Conservation (phyloP, 2,113 vertebrate genomes). For the Deroptyus accipitrinus region DNA sequence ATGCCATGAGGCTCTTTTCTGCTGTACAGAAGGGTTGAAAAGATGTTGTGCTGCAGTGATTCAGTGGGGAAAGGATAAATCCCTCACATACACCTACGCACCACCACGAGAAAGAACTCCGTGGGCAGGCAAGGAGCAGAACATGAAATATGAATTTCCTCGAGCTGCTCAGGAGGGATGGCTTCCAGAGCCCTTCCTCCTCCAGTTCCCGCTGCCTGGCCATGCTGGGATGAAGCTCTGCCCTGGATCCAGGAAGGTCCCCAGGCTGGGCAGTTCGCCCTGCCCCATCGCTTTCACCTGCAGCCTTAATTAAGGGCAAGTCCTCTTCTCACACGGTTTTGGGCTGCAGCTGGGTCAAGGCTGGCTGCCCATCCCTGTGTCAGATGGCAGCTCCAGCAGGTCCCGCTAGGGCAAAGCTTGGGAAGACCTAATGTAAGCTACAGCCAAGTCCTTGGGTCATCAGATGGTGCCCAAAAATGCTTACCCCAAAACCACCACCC, state of each 20-base stretch:
- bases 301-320: rapidly evolving
- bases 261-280: neutral
- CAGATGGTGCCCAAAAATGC: neutral
- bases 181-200: neutral
- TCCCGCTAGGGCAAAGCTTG: neutral
- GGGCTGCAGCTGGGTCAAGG: neutral
- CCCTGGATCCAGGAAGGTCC: rapidly evolving
- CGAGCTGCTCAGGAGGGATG: slow-evolving; percentile 4
- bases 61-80: slow-evolving; percentile 71
- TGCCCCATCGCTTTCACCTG: neutral
- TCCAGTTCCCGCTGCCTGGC: neutral
- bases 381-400: neutral
- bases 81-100: slow-evolving; percentile 65
- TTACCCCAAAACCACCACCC: neutral
- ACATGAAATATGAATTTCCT: slow-evolving; percentile 59
- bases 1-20: slow-evolving; percentile 16
- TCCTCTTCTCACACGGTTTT: rapidly evolving
- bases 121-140: slow-evolving; percentile 68
- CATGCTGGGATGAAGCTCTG: neutral
- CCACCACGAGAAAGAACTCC: slow-evolving; percentile 63
- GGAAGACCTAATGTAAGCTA: neutral
- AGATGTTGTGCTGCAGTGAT: slow-evolving; percentile 69
- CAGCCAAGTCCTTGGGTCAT: neutral
- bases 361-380: rapidly evolving
- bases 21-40: slow-evolving; percentile 62